Base-by-base conservation (phyloP, 2,797 vertebrate genomes). In the Hyperoplus immaculatus region DNA sequence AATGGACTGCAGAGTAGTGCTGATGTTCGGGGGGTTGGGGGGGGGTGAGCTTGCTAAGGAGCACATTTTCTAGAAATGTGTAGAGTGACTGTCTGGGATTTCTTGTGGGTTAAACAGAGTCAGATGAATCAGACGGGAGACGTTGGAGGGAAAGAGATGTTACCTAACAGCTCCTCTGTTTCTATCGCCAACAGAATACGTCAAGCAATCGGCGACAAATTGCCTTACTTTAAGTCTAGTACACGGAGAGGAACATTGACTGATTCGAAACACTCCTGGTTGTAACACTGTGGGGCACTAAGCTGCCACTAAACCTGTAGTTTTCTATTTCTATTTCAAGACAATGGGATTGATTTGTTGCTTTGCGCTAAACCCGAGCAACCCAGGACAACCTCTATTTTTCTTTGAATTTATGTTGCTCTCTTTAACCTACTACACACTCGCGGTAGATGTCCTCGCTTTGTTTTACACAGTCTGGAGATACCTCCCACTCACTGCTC, bases 171-270 rank as follows among this genome's bases (percentile, higher is more conserved):
- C 67, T 76, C 75, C 78, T 87, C 75, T 79, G 59, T 83, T 84
- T 36, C 63, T 77, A 77, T 79, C 78, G 47, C 78, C 85, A 71
- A 79, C 85, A 91, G 78, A 89, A 84, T 74, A 85, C 60, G 8
- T 84, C 39, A 73, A 69, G 84, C 77, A 80, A 81, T 84, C 47
- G 21, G 78, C 21, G 62, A 87, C 86, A 88, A 86, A 92, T 90
- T 84, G 80, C 72, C 65, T 76, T 57, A 79, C 77, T 87, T 89
- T 88, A 80, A 81, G 69, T 84, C 64, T 56, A 63, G 39, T 84
- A 61, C 77, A 86, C 80, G 71, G 80, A 80, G 53, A 80, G 59
- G 67, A 74, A 84, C 88, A 85, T 8, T 65, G 70, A 79, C 68
- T 66, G 73, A 80, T 64, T 82, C 56, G 29, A 69, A 72, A 72